A percentile compares a stretch with the other conserved stretches of the same genome.
Evolutionary conservation across 2,113 vertebrate species (phyloP).

Genomic region (Baryphthengus martii): DNA sequence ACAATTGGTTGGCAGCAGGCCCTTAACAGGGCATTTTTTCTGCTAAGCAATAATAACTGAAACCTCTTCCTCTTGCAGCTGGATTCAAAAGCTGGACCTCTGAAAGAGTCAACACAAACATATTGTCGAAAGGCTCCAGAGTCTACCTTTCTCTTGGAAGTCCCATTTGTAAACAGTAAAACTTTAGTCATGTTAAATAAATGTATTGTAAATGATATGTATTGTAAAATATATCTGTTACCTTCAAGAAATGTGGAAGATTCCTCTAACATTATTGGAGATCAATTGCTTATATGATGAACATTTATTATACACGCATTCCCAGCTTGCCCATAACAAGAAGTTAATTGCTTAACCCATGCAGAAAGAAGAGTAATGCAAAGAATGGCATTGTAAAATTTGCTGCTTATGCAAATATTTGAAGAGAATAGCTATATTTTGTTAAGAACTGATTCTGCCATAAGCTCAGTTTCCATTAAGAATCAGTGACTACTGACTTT

Average conservation of each 20-base stretch:
- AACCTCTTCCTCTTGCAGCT: background rate
- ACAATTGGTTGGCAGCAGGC: background rate
- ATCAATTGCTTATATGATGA: background rate
- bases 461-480: background rate
- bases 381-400: background rate
- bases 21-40: background rate
- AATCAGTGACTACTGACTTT: background rate
- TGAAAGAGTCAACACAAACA: background rate
- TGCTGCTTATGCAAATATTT: background rate
- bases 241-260: background rate
- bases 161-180: background rate
- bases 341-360: background rate
- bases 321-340: background rate
- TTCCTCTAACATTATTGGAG: background rate
- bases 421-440: background rate
- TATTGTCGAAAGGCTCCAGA: background rate
- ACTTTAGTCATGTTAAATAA: background rate
- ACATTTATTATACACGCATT: background rate
- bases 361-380: background rate
- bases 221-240: background rate
- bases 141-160: background rate
- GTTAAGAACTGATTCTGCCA: background rate
- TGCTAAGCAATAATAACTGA: background rate
- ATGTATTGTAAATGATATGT: background rate
- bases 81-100: background rate